Conservation (phyloP, 2,888 invertebrate genomes). For the Caenorhabditis uteleia region DNA sequence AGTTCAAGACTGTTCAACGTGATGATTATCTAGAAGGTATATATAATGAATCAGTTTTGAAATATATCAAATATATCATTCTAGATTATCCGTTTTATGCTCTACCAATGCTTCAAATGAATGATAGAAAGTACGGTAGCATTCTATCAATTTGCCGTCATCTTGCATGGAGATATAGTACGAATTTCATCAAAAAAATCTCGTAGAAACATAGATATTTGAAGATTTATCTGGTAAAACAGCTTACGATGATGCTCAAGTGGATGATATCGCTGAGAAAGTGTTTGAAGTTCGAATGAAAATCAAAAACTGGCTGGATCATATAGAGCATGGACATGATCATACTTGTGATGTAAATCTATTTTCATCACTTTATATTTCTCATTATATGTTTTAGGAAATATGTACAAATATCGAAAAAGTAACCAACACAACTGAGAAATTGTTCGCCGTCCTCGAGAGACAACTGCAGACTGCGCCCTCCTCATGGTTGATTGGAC, state of each 20-base stretch:
- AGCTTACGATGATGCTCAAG: conserved; percentile 48
- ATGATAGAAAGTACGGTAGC: conserved; percentile 45
- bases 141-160: conserved; percentile 54
- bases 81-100: conserved; percentile 52
- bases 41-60: neutral
- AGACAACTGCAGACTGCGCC: conserved; percentile 14
- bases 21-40: conserved; percentile 48
- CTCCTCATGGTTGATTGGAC: conserved; percentile 47
- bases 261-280: conserved; percentile 52
- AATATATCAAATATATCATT: conserved; percentile 13
- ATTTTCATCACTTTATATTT: neutral
- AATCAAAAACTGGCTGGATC: conserved; percentile 51
- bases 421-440: conserved; percentile 12
- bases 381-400: conserved; percentile 26
- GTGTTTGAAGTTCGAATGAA: conserved; percentile 42
- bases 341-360: conserved; percentile 45
- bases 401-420: conserved; percentile 25
- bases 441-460: conserved; percentile 32
- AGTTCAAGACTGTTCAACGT: conserved; percentile 42
- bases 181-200: conserved; percentile 1
- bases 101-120: conserved; percentile 53
- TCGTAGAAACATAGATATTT: neutral
- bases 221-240: conserved; percentile 53
- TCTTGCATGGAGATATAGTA: conserved; percentile 58
- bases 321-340: conserved; percentile 46